Evolutionary conservation across 2,888 invertebrate species (phyloP).

Genomic region (Drosophila ustulata): DNA sequence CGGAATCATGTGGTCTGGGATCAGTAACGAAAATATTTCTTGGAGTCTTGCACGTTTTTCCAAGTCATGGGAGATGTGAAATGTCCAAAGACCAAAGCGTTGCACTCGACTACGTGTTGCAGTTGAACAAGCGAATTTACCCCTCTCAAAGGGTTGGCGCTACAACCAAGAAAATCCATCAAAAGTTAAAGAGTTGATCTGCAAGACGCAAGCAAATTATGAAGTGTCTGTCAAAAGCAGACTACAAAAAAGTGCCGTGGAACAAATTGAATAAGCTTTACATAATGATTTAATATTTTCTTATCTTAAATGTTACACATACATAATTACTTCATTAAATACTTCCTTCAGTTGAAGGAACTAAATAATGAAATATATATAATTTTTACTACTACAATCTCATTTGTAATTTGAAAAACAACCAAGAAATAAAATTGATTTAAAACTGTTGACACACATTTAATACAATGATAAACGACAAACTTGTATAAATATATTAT

Average conservation of each 20-base stretch:
- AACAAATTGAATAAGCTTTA: too few species aligned
- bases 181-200: neutral
- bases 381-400: too few species aligned
- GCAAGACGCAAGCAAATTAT: neutral
- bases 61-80: slow-evolving; percentile 66
- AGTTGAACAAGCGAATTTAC: slow-evolving; percentile 27
- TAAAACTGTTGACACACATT: too few species aligned
- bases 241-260: neutral
- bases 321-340: too few species aligned
- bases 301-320: too few species aligned
- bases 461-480: too few species aligned
- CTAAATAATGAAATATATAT: too few species aligned
- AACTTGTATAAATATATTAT: too few species aligned
- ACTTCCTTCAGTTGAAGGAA: too few species aligned
- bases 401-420: too few species aligned
- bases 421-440: too few species aligned
- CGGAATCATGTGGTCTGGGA: slow-evolving; percentile 36
- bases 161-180: neutral
- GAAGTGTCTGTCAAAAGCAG: slow-evolving; percentile 51
- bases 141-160: neutral
- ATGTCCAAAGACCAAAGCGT: slow-evolving; percentile 52
- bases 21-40: slow-evolving; percentile 35
- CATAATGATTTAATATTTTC: too few species aligned
- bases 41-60: slow-evolving; percentile 63
- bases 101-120: slow-evolving; percentile 61